These are phyloP conservation scores for Distichodus sexfasciatus DNA, from an alignment of 2,797 vertebrate species.

Conservation along the genomic window DNA sequence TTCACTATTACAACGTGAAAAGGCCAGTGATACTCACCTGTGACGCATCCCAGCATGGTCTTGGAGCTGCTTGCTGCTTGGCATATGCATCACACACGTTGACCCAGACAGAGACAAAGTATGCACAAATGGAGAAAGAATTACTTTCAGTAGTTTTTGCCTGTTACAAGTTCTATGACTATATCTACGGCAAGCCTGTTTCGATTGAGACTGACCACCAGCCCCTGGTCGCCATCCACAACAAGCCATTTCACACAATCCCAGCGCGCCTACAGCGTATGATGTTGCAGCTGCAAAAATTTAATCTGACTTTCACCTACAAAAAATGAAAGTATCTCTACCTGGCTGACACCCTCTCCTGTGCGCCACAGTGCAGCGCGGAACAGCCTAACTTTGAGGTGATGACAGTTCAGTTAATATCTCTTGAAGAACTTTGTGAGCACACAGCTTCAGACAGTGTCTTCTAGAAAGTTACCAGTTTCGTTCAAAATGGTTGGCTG, in stretches of 20 bases:
- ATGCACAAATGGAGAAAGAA: constrained; percentile 24
- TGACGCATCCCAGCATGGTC: constrained; percentile 31
- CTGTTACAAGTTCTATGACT: constrained; percentile 30
- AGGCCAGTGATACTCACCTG: constrained; percentile 23
- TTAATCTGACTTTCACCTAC: background rate
- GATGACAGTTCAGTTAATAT: no score
- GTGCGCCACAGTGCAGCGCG: no score
- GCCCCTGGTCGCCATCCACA: constrained; percentile 1
- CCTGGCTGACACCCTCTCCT: no score
- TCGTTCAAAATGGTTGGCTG: background rate
- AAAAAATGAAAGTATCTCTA: no score
- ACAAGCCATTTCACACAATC: constrained; percentile 25
- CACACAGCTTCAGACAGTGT: no score
- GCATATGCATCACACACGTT: constrained; percentile 9
- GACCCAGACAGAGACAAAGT: constrained; percentile 16
- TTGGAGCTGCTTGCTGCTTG: constrained; percentile 27
- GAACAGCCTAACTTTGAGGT: no score
- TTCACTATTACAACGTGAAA: constrained; percentile 21
- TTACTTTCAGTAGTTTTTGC: constrained; percentile 31
- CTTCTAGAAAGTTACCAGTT: no score
- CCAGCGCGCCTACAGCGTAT: constrained; percentile 31
- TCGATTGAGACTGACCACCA: constrained; percentile 29
- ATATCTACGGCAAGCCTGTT: constrained; percentile 28
- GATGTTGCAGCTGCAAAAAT: constrained; percentile 33
- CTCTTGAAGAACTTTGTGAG: no score